Percentiles rank a stretch among this genome's conserved stretches.
Conservation (phyloP, 2,797 vertebrate species). For the Sebastes jordani region DNA sequence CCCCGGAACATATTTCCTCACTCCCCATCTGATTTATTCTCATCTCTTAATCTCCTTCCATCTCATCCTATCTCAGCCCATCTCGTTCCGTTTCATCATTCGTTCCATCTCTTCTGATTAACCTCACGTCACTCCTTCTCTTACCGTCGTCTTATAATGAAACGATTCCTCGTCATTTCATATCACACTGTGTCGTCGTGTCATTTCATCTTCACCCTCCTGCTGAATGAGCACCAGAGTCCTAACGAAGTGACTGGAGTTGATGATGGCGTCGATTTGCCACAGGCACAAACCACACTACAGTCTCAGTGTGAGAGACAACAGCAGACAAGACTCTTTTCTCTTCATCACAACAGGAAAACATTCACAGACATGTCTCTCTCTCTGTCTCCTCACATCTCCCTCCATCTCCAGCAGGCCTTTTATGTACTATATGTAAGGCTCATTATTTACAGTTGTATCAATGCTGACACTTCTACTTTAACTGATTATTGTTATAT, state of each 20-base stretch:
- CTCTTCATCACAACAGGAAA: conserved; percentile 51
- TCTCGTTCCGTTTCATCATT: conserved; percentile 21
- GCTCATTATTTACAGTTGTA: neutral
- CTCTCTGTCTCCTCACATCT: conserved; percentile 19
- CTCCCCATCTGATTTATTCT: neutral
- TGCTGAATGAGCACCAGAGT: conserved; percentile 13
- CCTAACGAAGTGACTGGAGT: conserved; percentile 53
- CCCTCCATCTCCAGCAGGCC: conserved; percentile 13
- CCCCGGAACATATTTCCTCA: neutral
- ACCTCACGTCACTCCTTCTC: neutral
- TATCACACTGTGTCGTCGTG: neutral
- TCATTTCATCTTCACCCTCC: neutral
- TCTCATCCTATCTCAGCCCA: neutral
- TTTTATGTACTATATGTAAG: neutral
- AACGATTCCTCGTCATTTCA: neutral
- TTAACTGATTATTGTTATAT: neutral
- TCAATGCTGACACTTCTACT: neutral
- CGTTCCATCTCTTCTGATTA: neutral
- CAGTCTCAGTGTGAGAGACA: conserved; percentile 49
- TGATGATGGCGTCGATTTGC: conserved; percentile 43
- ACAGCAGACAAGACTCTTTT: conserved; percentile 53
- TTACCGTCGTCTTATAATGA: neutral
- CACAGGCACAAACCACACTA: conserved; percentile 45
- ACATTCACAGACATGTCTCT: conserved; percentile 25
- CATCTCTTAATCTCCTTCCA: neutral